Evolutionary conservation across 2,888 invertebrate species (phyloP), one percentile per base, ranked within the genome.

Genomic region (Thymelicus lineola): DNA sequence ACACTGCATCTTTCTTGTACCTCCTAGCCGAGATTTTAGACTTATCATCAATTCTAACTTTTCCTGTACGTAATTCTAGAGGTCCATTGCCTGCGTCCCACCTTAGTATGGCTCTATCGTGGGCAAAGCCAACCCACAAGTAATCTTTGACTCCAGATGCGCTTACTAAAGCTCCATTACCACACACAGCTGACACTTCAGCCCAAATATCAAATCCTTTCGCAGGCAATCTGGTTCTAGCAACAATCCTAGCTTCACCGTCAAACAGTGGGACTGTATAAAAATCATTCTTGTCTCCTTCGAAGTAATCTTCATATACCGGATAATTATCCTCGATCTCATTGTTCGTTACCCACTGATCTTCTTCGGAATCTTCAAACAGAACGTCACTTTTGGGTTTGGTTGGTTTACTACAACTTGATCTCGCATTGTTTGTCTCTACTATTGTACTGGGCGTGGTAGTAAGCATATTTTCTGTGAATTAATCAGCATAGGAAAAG

Each of bases 121-220:
- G 85, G 17, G 88, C 81, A 73, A 93, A 86, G 53, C 93, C 93
- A 62, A 93, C 84, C 93, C 92, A 93, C 73, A 93, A 84, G 82
- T 93, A 90, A 83, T 93, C 93, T 80, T 88, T 88, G 38, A 79
- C 82, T 53, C 93, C 93, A 38, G 88, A 85, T 72, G 90, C 88
- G 76, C 88, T 91, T 63, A 93, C 74, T 72, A 93, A 79, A 50
- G 91, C 84, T 10, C 93, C 93, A 71, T 84, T 82, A 5, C 86
- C 88, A 73, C 93, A 93, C 53, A 90, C 90, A 9, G 89, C 82
- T 6, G 92, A 88, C 36, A 93, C 89, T 76, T 93, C 93, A 12
- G 91, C 92, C 91, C 90, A 91, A 75, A 93, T 89, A 77, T 93
- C 93, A 73, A 93, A 93, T 63, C 86, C 85, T 76, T 91, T 90